Evolutionary conservation across 2,888 invertebrate species (phyloP), one percentile per base, ranked within the genome.

Genomic region (Euclidia mi): DNA sequence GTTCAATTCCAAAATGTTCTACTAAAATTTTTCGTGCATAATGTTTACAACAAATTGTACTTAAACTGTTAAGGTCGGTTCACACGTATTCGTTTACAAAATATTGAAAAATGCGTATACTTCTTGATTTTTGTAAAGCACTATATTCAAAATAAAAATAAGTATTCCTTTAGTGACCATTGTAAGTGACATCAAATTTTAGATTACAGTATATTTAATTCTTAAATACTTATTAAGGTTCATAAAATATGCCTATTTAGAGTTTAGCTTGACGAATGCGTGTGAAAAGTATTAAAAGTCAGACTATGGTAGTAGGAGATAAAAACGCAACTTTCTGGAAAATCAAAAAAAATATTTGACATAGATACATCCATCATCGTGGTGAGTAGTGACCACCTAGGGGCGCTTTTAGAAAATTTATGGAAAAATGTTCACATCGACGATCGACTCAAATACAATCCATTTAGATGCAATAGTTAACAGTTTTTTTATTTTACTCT

Each of bases 31-130:
- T 66, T 66, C 64, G 60, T 67, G 71, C 61, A 52, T 35, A 50
- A 51, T 48, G 45, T 65, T 62, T 49, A 53, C 29, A 46, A 65
- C 52, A 40, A 72, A 61, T 71, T 71, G 71, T 71, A 71, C 71
- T 71, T 71, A 59, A 50, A 66, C 46, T 71, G 71, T 71, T 71
- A 71, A 34, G 45, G 35, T 45, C 15, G 35, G 32, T 66, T 63
- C 55, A 66, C 75, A 70, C 60, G 71, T 58, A 45, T 53, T 40
- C 50, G 48, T 41, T 14, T 14, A 17, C 15, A 35, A 15, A 14
- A 35, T 11, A 32, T 15, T 9, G 10, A 35, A 11, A 14, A 35
- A 35, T 11, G 14, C 12, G 29, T 10, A 29, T 29, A 10, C 29
- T 10, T 29, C 3, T 4, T 32, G n/a, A 11, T 1, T 2, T 32